Percentiles rank a stretch among this genome's conserved stretches.
phyloP scores from a whole-genome alignment of 1,140 invertebrate genomes.

The Meloidogyne chitwoodi region DNA sequence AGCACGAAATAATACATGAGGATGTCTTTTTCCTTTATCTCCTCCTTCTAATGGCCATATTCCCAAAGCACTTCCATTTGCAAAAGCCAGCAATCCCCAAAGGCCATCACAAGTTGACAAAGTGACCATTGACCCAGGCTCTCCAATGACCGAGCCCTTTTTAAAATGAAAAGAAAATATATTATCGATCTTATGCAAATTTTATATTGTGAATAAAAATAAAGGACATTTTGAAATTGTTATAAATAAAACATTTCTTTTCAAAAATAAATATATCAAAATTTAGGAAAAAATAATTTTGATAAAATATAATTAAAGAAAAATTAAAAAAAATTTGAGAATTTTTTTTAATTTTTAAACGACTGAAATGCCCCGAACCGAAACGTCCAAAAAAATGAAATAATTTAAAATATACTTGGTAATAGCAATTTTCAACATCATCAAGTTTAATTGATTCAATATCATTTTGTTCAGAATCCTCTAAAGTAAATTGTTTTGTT shows the following conservation, averaged over 20 bases:
- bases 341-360: not conserved
- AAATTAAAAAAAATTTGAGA: too few relatives aligned
- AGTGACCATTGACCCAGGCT: slow-evolving; percentile 51
- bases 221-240: too few relatives aligned
- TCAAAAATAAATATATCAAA: too few relatives aligned
- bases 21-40: slow-evolving; percentile 50
- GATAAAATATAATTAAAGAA: too few relatives aligned
- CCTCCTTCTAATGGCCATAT: slow-evolving; percentile 59
- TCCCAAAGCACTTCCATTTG: slow-evolving; percentile 55
- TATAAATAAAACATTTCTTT: too few relatives aligned
- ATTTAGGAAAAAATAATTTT: too few relatives aligned
- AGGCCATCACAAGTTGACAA: slow-evolving; percentile 58
- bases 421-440: slow-evolving; percentile 56
- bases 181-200: not conserved
- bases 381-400: not conserved
- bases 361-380: not conserved
- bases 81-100: slow-evolving; percentile 52
- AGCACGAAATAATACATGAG: slow-evolving; percentile 51
- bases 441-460: slow-evolving; percentile 44
- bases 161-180: not conserved
- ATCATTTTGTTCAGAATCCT: slow-evolving; percentile 35
- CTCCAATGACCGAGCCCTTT: slow-evolving; percentile 55
- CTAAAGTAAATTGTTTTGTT: not conserved
- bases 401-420: slow-evolving; percentile 26
- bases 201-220: too few relatives aligned